Conservation (phyloP, 2,797 vertebrate species). For the Phyllotis vaccarum region DNA sequence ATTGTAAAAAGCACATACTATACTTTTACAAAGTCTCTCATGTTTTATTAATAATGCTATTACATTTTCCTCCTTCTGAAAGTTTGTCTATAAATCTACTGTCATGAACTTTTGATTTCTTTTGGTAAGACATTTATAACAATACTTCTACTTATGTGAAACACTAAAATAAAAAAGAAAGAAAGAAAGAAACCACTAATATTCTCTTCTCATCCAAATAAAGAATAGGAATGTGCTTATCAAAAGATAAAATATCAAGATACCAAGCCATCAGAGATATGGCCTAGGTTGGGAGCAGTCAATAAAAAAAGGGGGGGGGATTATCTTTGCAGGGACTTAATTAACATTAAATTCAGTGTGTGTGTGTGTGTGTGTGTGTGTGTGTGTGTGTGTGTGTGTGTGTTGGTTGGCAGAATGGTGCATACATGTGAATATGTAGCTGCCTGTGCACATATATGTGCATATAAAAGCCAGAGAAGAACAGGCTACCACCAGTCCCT, state of each 20-base stretch:
- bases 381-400: rapidly evolving
- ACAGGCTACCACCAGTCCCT: background rate
- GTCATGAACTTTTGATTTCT: background rate
- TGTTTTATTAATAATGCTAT: background rate
- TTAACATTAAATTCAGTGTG: background rate
- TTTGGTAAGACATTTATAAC: background rate
- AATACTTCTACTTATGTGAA: background rate
- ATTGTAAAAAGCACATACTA: background rate
- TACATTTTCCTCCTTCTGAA: background rate
- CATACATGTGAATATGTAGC: background rate
- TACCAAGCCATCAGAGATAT: background rate
- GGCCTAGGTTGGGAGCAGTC: too few relatives aligned
- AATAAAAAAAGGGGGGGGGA: background rate
- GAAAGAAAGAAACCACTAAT: background rate
- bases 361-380: background rate
- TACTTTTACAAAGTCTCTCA: background rate
- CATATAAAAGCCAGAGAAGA: background rate
- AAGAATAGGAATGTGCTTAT: background rate
- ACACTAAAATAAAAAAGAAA: too few relatives aligned
- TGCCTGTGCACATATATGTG: too few relatives aligned
- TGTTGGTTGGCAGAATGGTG: background rate
- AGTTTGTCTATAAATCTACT: conserved; percentile 2
- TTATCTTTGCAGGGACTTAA: background rate
- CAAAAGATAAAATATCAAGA: background rate
- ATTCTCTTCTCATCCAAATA: background rate